Conservation (phyloP, 1,140 invertebrate species). For the Teleogryllus occipitalis region DNA sequence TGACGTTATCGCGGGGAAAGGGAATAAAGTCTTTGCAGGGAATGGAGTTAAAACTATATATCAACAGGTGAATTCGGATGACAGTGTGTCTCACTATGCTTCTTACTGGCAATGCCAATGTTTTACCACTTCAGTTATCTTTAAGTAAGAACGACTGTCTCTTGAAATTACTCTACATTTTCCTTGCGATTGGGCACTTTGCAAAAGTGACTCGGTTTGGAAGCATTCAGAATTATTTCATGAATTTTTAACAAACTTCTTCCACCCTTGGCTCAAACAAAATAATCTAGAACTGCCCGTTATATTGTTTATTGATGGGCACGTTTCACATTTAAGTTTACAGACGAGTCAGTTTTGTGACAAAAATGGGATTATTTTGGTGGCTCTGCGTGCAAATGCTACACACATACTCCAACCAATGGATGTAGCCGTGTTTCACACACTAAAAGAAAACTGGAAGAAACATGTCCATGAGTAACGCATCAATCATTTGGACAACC, state of each 20-base stretch:
- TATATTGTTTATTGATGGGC: constrained; percentile 31
- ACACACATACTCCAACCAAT: constrained; percentile 39
- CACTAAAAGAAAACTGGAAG: constrained; percentile 33
- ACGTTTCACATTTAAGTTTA: constrained; percentile 31
- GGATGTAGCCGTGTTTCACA: constrained; percentile 34
- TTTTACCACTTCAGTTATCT: constrained; percentile 10
- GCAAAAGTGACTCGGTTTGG: constrained; percentile 35
- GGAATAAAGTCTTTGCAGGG: constrained; percentile 29
- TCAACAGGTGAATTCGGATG: constrained; percentile 20
- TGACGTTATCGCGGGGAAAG: constrained; percentile 33
- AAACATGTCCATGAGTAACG: constrained; percentile 13
- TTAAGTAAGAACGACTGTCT: constrained; percentile 12
- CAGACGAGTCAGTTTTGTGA: constrained; percentile 33
- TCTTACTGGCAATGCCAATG: constrained; percentile 18
- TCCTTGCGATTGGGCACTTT: constrained; percentile 32
- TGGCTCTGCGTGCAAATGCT: constrained; percentile 35
- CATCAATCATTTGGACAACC: constrained; percentile 18
- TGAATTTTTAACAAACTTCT: constrained; percentile 34
- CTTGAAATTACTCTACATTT: constrained; percentile 27
- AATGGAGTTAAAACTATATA: constrained; percentile 30
- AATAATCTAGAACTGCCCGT: constrained; percentile 28
- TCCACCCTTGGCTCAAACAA: constrained; percentile 28
- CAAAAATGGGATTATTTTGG: constrained; percentile 34
- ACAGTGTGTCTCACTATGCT: constrained; percentile 23
- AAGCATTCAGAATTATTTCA: constrained; percentile 35